Conservation (phyloP, 2,888 invertebrate genomes). For the Meiosimyza platycephala region DNA sequence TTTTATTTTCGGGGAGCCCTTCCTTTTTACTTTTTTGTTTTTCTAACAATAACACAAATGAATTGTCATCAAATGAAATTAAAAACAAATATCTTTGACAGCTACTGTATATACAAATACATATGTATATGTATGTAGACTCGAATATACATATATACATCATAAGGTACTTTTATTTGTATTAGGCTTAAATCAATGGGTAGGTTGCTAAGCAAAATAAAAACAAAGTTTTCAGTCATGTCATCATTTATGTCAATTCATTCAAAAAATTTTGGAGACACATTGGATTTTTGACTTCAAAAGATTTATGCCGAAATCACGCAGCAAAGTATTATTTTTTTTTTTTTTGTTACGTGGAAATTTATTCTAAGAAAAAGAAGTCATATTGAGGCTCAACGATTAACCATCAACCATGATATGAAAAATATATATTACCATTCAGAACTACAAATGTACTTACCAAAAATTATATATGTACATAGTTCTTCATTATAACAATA, state of each 20-base stretch:
- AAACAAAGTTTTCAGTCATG: constrained; percentile 4
- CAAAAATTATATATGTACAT: too few relatives aligned
- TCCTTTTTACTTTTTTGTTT: not conserved
- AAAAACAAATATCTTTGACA: constrained; percentile 63
- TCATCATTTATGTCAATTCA: constrained; percentile 14
- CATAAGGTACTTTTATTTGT: constrained; percentile 8
- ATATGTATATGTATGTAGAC: not conserved
- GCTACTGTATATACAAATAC: constrained; percentile 50
- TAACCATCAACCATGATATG: too few relatives aligned
- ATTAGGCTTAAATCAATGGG: not conserved
- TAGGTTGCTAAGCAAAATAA: not conserved
- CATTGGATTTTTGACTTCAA: constrained; percentile 22
- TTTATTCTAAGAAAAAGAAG: not conserved
- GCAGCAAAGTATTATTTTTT: not conserved
- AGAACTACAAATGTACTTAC: too few relatives aligned
- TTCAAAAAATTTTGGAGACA: constrained; percentile 6
- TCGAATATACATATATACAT: too few relatives aligned
- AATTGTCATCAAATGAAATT: constrained; percentile 59
- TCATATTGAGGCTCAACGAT: too few relatives aligned
- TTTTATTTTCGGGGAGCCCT: not conserved
- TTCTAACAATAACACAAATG: constrained; percentile 48
- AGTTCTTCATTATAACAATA: too few relatives aligned
- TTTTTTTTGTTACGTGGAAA: not conserved
- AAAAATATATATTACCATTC: too few relatives aligned
- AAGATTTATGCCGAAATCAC: constrained; percentile 21